Evolutionary conservation across 2,113 vertebrate species (phyloP).

Genomic region (Genyomyrus donnyi): DNA sequence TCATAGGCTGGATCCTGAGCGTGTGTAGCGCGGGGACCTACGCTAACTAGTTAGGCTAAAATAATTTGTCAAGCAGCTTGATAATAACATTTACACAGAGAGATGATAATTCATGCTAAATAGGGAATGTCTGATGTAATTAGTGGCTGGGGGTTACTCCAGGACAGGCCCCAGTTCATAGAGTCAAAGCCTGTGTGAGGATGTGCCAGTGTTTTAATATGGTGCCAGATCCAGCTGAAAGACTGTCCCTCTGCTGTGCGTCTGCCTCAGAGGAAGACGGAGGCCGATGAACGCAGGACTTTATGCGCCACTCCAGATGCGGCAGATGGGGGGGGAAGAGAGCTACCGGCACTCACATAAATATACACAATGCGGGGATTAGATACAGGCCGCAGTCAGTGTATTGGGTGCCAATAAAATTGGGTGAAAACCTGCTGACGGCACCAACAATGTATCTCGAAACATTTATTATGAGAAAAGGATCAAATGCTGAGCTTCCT

Average conservation of each 20-base stretch:
- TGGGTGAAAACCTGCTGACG: background rate
- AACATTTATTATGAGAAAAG: background rate
- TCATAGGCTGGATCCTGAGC: background rate
- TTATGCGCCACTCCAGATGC: background rate
- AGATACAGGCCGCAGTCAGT: background rate
- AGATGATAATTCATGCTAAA: background rate
- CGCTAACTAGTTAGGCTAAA: background rate
- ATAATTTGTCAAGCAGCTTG: background rate
- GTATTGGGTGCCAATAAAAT: background rate
- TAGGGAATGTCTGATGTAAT: slow-evolving; percentile 4
- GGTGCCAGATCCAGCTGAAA: background rate
- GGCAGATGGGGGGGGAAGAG: background rate
- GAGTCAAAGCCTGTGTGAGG: background rate
- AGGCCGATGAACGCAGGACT: background rate
- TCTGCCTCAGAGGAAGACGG: background rate
- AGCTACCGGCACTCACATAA: background rate
- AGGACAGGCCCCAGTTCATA: background rate
- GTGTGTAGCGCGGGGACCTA: background rate
- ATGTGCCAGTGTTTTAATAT: background rate
- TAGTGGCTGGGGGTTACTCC: background rate
- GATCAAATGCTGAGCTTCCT: background rate
- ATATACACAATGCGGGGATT: background rate
- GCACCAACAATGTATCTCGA: background rate
- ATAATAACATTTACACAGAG: background rate
- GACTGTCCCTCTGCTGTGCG: background rate